A percentile compares a stretch with the other conserved stretches of the same genome.
These are phyloP conservation scores for Muscina levida DNA, from an alignment of 2,888 invertebrate genomes.

Conservation along the genomic window DNA sequence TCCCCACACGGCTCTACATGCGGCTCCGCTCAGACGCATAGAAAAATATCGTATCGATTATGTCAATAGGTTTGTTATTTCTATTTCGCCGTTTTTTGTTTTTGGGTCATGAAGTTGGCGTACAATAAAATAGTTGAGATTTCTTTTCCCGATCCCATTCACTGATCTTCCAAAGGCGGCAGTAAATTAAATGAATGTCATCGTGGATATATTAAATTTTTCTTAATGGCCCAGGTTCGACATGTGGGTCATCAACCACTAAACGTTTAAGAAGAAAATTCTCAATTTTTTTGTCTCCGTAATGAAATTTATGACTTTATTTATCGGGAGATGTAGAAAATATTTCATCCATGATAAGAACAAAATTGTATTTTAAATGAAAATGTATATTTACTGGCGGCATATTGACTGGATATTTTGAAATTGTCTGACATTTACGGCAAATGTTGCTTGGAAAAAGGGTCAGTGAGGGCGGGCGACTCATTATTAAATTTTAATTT, in stretches of 20 bases:
- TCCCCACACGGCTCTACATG: no score
- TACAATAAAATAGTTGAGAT: not conserved
- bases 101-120: conserved; percentile 3
- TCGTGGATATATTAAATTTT: not conserved
- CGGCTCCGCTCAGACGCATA: no score
- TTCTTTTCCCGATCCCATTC: not conserved
- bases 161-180: not conserved
- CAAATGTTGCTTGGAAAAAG: not conserved
- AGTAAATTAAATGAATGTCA: conserved; percentile 10
- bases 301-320: conserved; percentile 5
- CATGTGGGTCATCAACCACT: not conserved
- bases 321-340: not conserved
- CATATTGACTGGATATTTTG: not conserved
- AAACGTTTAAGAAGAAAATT: conserved; percentile 5
- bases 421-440: not conserved
- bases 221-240: conserved; percentile 1
- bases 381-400: not conserved
- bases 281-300: not conserved
- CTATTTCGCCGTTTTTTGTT: not conserved
- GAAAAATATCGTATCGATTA: no score
- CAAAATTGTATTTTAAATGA: not conserved
- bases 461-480: conserved; percentile 1
- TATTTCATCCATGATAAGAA: not conserved
- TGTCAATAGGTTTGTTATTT: no score
- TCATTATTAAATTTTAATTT: not conserved